These are phyloP conservation scores for Salvator merianae DNA, from an alignment of 2,113 vertebrate genomes.

Conservation along the genomic window DNA sequence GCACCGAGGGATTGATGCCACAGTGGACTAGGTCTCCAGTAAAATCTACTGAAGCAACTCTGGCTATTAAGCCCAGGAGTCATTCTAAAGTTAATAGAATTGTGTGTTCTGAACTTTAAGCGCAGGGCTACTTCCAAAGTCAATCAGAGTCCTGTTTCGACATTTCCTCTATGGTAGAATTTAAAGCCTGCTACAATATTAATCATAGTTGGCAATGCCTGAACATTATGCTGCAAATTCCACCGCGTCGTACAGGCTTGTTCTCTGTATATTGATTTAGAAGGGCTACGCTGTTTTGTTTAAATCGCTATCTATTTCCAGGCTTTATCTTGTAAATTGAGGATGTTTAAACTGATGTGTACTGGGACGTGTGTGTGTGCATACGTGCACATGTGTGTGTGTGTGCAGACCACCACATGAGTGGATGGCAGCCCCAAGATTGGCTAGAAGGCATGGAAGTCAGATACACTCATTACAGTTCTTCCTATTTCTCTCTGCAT, in stretches of 20 bases:
- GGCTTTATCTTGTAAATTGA: neutral
- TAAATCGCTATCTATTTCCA: neutral
- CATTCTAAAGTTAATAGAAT: conserved; percentile 5
- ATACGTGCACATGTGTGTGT: too few species aligned
- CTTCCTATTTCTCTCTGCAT: neutral
- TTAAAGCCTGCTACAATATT: neutral
- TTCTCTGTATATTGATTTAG: neutral
- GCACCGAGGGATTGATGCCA: conserved; percentile 18
- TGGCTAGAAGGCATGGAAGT: neutral
- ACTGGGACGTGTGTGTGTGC: neutral
- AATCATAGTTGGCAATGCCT: neutral
- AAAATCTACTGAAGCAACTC: conserved; percentile 24
- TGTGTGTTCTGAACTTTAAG: neutral
- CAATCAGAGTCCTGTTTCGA: neutral
- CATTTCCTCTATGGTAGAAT: neutral
- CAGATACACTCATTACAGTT: neutral
- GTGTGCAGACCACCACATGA: neutral
- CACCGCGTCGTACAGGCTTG: neutral
- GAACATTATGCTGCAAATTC: neutral
- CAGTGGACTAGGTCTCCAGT: conserved; percentile 5
- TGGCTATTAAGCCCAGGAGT: neutral
- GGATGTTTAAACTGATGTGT: neutral
- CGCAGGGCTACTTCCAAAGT: conserved; percentile 11
- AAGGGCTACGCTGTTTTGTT: neutral
- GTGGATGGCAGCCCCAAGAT: neutral